A percentile compares a stretch with the other conserved stretches of the same genome.
Conservation (phyloP, 2,888 invertebrate genomes). For the Falcaria lacertinaria region DNA sequence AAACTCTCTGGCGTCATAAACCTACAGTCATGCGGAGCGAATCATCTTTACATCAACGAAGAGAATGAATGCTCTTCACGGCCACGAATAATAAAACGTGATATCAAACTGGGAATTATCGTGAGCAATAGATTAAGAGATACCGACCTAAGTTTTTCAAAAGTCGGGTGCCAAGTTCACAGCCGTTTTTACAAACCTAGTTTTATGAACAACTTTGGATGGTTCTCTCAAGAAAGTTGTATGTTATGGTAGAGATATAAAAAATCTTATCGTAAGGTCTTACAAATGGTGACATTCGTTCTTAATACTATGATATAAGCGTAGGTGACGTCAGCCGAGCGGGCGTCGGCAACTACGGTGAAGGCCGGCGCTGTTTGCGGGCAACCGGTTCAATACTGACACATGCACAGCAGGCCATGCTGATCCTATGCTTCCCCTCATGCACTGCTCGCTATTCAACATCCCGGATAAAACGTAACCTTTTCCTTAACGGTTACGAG, state of each 20-base stretch:
- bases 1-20: conserved; percentile 26
- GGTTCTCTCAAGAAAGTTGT: not conserved
- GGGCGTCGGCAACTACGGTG: conserved; percentile 66
- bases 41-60: conserved; percentile 34
- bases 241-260: not conserved
- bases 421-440: conserved; percentile 36
- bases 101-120: conserved; percentile 16
- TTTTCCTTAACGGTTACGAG: too few relatives aligned
- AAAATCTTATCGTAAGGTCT: not conserved
- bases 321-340: conserved; percentile 70
- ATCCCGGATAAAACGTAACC: not conserved
- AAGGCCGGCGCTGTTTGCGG: conserved; percentile 65
- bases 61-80: conserved; percentile 30
- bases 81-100: conserved; percentile 29
- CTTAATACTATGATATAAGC: conserved; percentile 71
- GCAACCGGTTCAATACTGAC: conserved; percentile 54
- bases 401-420: conserved; percentile 47
- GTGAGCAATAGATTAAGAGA: conserved; percentile 8
- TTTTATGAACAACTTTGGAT: too few relatives aligned
- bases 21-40: conserved; percentile 46
- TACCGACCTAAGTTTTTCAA: too few relatives aligned
- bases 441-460: conserved; percentile 13
- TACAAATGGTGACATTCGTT: conserved; percentile 24
- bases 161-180: too few relatives aligned
- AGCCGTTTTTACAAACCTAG: too few relatives aligned